Percentiles rank a stretch among this genome's conserved stretches.
Evolutionary conservation across 35 echinoderm and acorn worm species (phyloP).

Genomic region (Heliocidaris tuberculata): DNA sequence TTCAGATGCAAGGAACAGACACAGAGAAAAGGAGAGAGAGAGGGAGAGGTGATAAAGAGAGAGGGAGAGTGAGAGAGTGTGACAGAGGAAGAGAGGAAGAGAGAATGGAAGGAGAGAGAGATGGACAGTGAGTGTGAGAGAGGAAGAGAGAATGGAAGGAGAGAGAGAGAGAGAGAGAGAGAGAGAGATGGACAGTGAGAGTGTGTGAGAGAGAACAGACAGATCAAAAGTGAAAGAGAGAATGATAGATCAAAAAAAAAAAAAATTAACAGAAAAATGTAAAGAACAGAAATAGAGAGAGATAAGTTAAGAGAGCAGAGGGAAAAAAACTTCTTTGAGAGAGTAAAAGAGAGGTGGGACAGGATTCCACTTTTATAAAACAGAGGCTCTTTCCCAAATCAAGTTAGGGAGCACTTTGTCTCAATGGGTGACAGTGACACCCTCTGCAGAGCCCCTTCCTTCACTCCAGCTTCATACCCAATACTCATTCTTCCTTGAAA

Average conservation of each 20-base stretch:
- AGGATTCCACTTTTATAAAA: background rate
- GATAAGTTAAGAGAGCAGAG: background rate
- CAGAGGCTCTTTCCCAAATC: background rate
- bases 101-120: too few relatives aligned
- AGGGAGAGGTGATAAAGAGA: too few relatives aligned
- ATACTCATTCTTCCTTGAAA: constrained; percentile 4
- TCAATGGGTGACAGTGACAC: background rate
- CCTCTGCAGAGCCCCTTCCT: background rate
- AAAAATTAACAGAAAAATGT: background rate
- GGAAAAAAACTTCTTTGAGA: background rate
- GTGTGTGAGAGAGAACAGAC: background rate
- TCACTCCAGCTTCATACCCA: background rate
- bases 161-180: too few relatives aligned
- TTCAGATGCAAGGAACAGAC: too few relatives aligned
- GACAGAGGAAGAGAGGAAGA: too few relatives aligned
- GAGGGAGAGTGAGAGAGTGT: too few relatives aligned
- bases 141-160: background rate
- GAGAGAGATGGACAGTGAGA: too few relatives aligned
- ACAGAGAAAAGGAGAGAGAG: too few relatives aligned
- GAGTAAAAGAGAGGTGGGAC: background rate
- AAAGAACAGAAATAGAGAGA: background rate
- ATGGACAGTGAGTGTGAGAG: background rate
- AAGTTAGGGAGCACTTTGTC: background rate
- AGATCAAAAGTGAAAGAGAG: background rate
- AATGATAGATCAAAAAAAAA: background rate